These are phyloP conservation scores for Aphidoletes aphidimyza DNA, from an alignment of 2,888 invertebrate genomes.

Conservation along the genomic window DNA sequence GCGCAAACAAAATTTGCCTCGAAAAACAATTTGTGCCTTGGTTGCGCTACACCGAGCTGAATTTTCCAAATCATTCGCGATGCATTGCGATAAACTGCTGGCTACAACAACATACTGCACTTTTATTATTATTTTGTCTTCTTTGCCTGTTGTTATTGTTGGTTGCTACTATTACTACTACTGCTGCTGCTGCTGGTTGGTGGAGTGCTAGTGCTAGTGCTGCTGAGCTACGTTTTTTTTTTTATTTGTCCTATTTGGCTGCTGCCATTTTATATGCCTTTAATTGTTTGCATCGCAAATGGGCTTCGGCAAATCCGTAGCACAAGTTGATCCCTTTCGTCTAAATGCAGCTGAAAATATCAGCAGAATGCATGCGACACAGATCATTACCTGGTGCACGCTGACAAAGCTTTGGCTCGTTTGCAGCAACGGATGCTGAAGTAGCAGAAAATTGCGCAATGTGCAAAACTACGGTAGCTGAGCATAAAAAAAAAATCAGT, in stretches of 20 bases:
- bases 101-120: constrained; percentile 1
- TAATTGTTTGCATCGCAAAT: constrained; percentile 8
- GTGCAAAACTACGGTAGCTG: background rate
- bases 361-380: background rate
- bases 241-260: constrained; percentile 24
- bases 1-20: background rate
- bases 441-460: too few relatives aligned
- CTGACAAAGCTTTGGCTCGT: too few relatives aligned
- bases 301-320: background rate
- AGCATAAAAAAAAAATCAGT: too few relatives aligned
- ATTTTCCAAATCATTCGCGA: constrained; percentile 28
- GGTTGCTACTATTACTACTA: too few relatives aligned
- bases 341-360: background rate
- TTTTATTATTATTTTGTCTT: constrained; percentile 44
- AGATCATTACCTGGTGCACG: constrained; percentile 8
- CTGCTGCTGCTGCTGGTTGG: too few relatives aligned
- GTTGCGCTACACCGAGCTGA: background rate
- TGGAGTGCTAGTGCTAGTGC: too few relatives aligned
- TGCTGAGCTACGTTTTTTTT: too few relatives aligned
- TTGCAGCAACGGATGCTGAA: too few relatives aligned
- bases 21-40: constrained; percentile 37
- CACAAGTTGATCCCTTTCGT: background rate
- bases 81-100: constrained; percentile 7
- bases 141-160: background rate
- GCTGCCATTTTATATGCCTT: constrained; percentile 13